These are phyloP conservation scores for Drosophila nigromelanica DNA, from an alignment of 1,140 invertebrate species.

Conservation along the genomic window DNA sequence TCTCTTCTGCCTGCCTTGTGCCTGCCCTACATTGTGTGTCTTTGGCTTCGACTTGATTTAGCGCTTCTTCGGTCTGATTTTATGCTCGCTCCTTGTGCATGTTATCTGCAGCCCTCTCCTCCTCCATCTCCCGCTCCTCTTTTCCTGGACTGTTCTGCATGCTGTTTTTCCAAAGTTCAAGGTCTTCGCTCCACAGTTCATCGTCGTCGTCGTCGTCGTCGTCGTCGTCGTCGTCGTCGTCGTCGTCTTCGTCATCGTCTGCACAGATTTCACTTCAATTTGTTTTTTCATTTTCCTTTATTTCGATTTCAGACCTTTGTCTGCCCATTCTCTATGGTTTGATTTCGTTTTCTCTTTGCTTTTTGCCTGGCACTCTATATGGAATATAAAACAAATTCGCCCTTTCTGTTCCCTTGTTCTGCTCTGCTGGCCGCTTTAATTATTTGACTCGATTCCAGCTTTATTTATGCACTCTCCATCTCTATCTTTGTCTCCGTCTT, in stretches of 20 bases:
- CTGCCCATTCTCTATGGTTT: conserved; percentile 21
- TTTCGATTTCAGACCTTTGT: conserved; percentile 54
- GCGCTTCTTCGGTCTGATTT: conserved; percentile 45
- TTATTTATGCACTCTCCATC: conserved; percentile 29
- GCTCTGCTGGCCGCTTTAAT: conserved; percentile 68
- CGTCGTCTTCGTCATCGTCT: conserved; percentile 29
- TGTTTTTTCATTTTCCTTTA: conserved; percentile 35
- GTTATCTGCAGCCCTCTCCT: conserved; percentile 30
- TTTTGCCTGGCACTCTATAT: conserved; percentile 12
- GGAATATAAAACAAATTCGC: conserved; percentile 25
- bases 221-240: conserved; percentile 37
- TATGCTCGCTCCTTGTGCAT: conserved; percentile 33
- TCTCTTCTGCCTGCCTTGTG: conserved; percentile 20
- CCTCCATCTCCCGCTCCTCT: conserved; percentile 15
- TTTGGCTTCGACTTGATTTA: conserved; percentile 24
- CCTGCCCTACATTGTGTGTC: conserved; percentile 67
- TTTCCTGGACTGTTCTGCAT: conserved; percentile 15
- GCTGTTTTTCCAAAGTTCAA: conserved; percentile 64
- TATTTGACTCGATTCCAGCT: conserved; percentile 63
- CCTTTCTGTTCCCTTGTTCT: conserved; percentile 52
- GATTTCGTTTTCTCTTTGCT: conserved; percentile 22
- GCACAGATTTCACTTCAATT: conserved; percentile 56
- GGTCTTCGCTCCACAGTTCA: conserved; percentile 56
- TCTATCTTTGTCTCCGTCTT: neutral
- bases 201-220: conserved; percentile 24